Base-by-base conservation (phyloP, 2,888 invertebrate species). In the Drosophila bunnanda region DNA sequence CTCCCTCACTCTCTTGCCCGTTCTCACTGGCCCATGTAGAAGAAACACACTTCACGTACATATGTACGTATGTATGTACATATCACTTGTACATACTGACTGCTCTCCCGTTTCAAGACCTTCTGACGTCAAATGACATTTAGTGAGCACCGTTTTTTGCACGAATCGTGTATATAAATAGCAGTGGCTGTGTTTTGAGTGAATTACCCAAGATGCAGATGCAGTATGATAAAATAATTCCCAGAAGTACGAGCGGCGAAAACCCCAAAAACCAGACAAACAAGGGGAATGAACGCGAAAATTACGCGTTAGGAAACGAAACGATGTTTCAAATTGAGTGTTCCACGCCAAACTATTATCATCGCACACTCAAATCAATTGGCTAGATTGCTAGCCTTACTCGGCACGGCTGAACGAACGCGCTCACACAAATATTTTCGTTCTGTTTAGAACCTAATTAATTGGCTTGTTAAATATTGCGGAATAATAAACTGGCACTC, bases 111-210 rank as follows among this genome's bases (percentile, higher is more conserved):
- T 38, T 20, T 50, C 44, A 64, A 64, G 64, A 46, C 62, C 64
- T 64, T 64, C 64, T 64, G 64, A 41, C 64, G 62, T 62, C 48
- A 61, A 48, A 41, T 62, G 64, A 62, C 62, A 59, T 61, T 64
- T 48, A 4, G 62, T 48, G 46, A 60, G 62, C 62, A 60, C 32
- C 25, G 10, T 62, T 58, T 55, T 39, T 62, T 62, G 59, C 62
- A 30, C 58, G 36, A 59, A 17, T 28, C 55, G 15, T 3, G 44
- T 48, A 22, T 64, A 64, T 61, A 50, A 50, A 61, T 62, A 64
- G 38, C 56, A 57, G 39, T 15, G 34, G 12, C 57, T 32, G 64
- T 39, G 61, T 50, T 64, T 48, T 34, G 62, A 48, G 64, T 64
- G 62, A 65, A 62, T 65, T 62, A 65, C 64, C 64, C 41, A 28